phyloP scores from a whole-genome alignment of 2,888 invertebrate species.

The Dicyrtomina minuta region DNA sequence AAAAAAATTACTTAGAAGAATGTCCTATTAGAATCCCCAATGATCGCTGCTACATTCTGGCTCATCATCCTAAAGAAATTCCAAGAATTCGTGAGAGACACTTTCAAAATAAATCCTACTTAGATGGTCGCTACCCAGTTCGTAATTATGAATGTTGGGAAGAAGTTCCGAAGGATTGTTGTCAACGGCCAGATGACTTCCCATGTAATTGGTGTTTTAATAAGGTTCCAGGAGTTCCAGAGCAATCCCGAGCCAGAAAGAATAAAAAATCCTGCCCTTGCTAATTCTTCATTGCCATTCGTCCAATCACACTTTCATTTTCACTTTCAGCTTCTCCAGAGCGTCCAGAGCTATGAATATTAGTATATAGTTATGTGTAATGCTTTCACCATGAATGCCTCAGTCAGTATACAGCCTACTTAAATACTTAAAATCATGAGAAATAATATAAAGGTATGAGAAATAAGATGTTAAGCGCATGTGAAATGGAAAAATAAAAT shows the following conservation, averaged over 20 bases:
- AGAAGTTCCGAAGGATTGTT: slow-evolving; percentile 42
- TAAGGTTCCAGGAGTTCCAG: neutral
- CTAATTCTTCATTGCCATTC: neutral
- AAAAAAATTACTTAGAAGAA: slow-evolving; percentile 27
- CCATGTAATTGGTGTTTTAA: slow-evolving; percentile 39
- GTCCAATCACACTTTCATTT: too few species aligned
- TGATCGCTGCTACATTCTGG: slow-evolving; percentile 44
- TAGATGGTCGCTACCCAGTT: slow-evolving; percentile 44
- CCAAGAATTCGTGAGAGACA: slow-evolving; percentile 11
- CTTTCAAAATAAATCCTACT: slow-evolving; percentile 35
- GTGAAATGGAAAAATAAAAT: too few species aligned
- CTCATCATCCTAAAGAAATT: slow-evolving; percentile 22
- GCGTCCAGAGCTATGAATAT: too few species aligned
- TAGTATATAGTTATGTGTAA: too few species aligned
- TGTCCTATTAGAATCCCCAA: slow-evolving; percentile 42
- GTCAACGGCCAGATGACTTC: slow-evolving; percentile 31
- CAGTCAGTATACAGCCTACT: too few species aligned
- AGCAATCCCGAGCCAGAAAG: neutral
- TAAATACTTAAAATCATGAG: too few species aligned
- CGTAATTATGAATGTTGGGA: slow-evolving; percentile 51
- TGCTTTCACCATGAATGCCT: too few species aligned
- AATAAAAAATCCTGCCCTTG: neutral
- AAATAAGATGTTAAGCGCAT: too few species aligned
- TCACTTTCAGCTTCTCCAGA: too few species aligned
- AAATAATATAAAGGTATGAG: too few species aligned